These are phyloP conservation scores for Daboia siamensis DNA, from an alignment of 2,113 vertebrate genomes.

Conservation along the genomic window DNA sequence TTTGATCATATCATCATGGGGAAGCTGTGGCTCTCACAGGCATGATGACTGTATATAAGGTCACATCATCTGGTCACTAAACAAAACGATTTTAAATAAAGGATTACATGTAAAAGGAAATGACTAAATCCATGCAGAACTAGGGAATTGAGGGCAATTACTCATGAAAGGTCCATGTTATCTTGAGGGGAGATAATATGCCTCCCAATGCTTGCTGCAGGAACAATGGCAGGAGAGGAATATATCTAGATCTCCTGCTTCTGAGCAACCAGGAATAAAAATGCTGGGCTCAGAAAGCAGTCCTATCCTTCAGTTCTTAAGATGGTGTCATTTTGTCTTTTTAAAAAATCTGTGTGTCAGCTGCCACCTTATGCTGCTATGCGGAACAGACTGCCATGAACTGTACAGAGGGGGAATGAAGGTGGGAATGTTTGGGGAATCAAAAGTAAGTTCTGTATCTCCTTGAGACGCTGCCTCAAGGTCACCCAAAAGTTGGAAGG, in stretches of 20 bases:
- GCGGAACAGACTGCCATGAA: no score
- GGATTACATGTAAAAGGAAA: neutral
- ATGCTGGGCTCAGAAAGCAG: neutral
- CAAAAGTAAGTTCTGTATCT: no score
- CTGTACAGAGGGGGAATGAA: no score
- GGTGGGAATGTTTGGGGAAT: no score
- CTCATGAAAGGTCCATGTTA: neutral
- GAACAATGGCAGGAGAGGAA: neutral
- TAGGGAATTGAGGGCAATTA: neutral
- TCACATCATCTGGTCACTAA: no score
- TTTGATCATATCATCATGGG: no score
- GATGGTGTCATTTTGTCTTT: neutral
- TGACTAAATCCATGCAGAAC: neutral
- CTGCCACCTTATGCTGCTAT: no score
- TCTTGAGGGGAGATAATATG: neutral
- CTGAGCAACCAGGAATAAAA: neutral
- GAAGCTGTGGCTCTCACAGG: no score
- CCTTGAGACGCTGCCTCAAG: no score
- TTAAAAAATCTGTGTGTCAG: neutral
- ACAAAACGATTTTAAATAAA: no score
- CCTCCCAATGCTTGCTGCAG: neutral
- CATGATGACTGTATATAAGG: no score
- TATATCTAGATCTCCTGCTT: neutral
- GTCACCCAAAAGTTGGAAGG: no score
- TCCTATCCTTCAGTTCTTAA: neutral